phyloP scores from a whole-genome alignment of 64 coral and sea anemone species.

The Porites australiensis region DNA sequence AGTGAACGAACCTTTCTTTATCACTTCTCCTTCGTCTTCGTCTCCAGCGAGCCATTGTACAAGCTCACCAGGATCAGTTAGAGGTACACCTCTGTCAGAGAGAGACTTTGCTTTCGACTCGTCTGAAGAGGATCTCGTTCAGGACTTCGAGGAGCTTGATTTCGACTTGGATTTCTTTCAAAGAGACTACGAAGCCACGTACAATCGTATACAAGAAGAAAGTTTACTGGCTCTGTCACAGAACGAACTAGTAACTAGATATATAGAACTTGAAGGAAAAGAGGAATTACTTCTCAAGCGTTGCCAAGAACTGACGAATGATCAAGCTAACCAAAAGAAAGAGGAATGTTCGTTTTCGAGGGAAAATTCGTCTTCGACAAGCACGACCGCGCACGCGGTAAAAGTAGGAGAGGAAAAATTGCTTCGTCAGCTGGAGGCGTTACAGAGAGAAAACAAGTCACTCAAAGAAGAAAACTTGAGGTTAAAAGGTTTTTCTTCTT shows the following conservation, averaged over 20 bases:
- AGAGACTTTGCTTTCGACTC: conserved; percentile 48
- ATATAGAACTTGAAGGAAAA: conserved; percentile 75
- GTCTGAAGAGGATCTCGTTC: conserved; percentile 60
- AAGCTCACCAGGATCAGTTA: conserved; percentile 61
- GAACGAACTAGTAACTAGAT: conserved; percentile 77
- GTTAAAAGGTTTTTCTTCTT: conserved; percentile 50
- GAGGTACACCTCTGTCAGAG: conserved; percentile 64
- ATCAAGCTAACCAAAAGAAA: neutral
- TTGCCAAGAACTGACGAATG: conserved; percentile 6
- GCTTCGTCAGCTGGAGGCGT: conserved; percentile 61
- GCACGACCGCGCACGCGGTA: neutral
- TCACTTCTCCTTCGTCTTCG: conserved; percentile 49
- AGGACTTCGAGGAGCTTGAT: conserved; percentile 74
- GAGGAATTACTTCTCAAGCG: conserved; percentile 75
- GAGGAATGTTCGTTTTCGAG: neutral
- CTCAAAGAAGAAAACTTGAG: conserved; percentile 82
- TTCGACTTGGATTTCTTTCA: conserved; percentile 88
- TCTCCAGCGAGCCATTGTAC: conserved; percentile 59
- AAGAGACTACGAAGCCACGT: conserved; percentile 90
- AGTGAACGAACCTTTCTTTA: conserved; percentile 70
- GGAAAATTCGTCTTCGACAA: neutral
- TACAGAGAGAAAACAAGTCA: conserved; percentile 62
- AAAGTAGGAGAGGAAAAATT: conserved; percentile 34
- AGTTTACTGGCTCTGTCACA: conserved; percentile 71
- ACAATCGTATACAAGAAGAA: conserved; percentile 82